Evolutionary conservation across 2,113 vertebrate genomes (phyloP).

Genomic region (Odocoileus hemionus): DNA sequence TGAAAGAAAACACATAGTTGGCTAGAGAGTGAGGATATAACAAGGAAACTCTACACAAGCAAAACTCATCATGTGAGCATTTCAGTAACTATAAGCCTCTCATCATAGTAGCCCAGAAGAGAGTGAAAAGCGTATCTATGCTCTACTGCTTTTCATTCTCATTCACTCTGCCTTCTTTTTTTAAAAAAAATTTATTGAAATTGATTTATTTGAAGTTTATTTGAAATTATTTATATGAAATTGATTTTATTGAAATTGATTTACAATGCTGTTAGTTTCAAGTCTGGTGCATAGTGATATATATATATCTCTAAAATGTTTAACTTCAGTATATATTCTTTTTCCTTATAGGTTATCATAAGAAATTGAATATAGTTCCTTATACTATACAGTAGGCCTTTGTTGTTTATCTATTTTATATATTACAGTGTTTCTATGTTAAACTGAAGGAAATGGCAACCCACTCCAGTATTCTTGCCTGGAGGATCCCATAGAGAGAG

Average conservation of each 20-base stretch:
- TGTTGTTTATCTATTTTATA: not conserved
- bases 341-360: not conserved
- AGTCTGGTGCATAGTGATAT: not conserved
- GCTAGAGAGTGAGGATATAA: not conserved
- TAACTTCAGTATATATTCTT: not conserved
- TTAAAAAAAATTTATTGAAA: not conserved
- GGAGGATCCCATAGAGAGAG: too few relatives aligned
- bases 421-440: not conserved
- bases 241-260: not conserved
- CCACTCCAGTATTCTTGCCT: too few relatives aligned
- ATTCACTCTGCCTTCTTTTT: not conserved
- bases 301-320: not conserved
- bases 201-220: not conserved
- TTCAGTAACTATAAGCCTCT: not conserved
- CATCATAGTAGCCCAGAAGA: not conserved
- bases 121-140: not conserved
- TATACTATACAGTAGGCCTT: not conserved
- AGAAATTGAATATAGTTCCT: not conserved
- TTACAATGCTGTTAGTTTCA: not conserved
- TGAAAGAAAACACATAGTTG: constrained; percentile 31
- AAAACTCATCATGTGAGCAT: not conserved
- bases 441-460: not conserved
- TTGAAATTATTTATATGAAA: not conserved
- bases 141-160: not conserved
- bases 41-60: not conserved